Percentiles rank a stretch among this genome's conserved stretches.
phyloP scores from a whole-genome alignment of 2,888 invertebrate species.

The Fragum fragum region DNA sequence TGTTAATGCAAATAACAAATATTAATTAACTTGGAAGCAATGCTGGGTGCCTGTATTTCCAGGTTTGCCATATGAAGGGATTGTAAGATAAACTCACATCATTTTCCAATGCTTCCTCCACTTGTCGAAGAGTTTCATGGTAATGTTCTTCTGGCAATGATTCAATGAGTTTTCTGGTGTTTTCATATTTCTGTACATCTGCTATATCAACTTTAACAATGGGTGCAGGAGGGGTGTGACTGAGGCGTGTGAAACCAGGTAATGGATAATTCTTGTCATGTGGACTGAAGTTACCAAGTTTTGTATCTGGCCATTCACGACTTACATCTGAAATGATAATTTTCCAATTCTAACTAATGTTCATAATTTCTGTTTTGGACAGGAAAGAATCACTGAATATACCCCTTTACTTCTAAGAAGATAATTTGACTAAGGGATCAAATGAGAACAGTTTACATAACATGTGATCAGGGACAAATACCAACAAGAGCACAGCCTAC shows the following conservation, averaged over 20 bases:
- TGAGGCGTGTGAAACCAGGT: conserved; percentile 79
- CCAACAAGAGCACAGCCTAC: too few species aligned
- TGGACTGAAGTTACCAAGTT: conserved; percentile 80
- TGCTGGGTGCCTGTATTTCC: too few species aligned
- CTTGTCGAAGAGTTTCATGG: neutral
- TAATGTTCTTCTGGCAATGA: conserved; percentile 60
- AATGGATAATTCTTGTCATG: conserved; percentile 81
- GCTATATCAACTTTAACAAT: conserved; percentile 46
- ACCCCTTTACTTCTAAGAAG: too few species aligned
- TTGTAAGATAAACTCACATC: neutral
- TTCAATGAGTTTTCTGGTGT: conserved; percentile 61
- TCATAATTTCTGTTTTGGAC: too few species aligned
- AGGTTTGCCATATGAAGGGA: too few species aligned
- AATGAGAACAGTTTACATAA: too few species aligned
- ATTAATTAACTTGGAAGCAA: too few species aligned
- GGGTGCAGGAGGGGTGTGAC: conserved; percentile 17
- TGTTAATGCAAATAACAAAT: too few species aligned
- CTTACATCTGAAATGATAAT: conserved; percentile 63
- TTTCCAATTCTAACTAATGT: too few species aligned
- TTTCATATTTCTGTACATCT: conserved; percentile 60
- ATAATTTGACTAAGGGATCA: too few species aligned
- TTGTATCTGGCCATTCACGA: conserved; percentile 78
- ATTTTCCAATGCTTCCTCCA: conserved; percentile 18
- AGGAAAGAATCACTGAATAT: too few species aligned
- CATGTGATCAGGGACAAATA: too few species aligned